Evolutionary conservation across 1,140 invertebrate species (phyloP), one percentile per base, ranked within the genome.

Genomic region (Bombus terrestris): DNA sequence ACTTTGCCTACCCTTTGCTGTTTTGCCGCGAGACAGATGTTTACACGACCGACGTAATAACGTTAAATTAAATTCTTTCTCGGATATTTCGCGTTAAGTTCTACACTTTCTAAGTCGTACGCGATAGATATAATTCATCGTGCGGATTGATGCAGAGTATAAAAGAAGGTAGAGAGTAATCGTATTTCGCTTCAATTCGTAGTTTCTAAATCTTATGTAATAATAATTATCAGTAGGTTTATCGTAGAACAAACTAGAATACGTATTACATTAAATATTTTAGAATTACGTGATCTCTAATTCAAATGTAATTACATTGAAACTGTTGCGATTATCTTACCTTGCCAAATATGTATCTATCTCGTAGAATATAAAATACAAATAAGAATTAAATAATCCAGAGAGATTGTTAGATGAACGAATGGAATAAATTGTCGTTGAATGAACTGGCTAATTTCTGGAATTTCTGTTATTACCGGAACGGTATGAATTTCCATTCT

Each of bases 1-100:
- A 92, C 92, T 93, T 92, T 86, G 79, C 84, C 83, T 73, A 73
- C 68, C 86, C 89, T 43, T 75, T 75, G 74, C 57, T 35, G 15
- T 72, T 53, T 41, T 47, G 15, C 53, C 22, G 37, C 37, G 32
- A 57, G 9, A 57, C 28, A 57, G 68, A 80, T 78, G 83, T 79
- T 78, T 62, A 41, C 25, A 25, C n/a, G 66, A 35, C 4, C 15
- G 32, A 78, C 10, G 35, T 35, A 62, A 80, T 62, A 72, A 72
- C 22, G 8, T 53, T 53, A 53, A 53, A 53, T 53, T 53, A 53
- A 53, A 53, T 53, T 53, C 47, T 22, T 53, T 53, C 22, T 53
- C 18, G 0, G 0, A 53, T 53, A 53, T 22, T 22, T 53, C 6
- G 18, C 47, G 6, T 53, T 2, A 22, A 53, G 18, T 8, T 53